Base-by-base conservation (phyloP, 2,888 invertebrate genomes). In the Eristalinus sepulchralis region DNA sequence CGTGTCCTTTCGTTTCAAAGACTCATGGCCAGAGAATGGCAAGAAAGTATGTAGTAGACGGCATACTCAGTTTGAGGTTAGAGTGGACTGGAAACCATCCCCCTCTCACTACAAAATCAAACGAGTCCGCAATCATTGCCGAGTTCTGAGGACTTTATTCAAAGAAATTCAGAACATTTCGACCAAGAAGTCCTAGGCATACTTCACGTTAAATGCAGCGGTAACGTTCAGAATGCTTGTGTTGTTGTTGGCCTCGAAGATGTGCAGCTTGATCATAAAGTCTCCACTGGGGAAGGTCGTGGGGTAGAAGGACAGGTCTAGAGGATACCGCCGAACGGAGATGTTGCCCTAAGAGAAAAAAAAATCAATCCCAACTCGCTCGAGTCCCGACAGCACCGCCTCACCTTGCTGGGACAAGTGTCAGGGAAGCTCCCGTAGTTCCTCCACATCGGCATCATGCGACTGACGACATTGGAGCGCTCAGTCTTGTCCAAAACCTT, bases 381-480 rank as follows among this genome's bases (percentile, higher is more conserved):
- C 8, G 9, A 33, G 20, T 11, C 10, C 39, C 13, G 0, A 22
- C n/a, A 20, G 9, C 10, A 34, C 1, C 8, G 1, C 0, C 33
- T 34, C 31, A 87, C 87, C 76, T 59, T 83, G 8, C 68, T 11
- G 10, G 87, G 87, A 22, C 87, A 88, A 8, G 17, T 9, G 1
- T 64, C 31, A 5, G 83, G 73, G 55, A 88, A 80, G 6, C 60
- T 57, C 10, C 87, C 87, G 64, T 83, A 88, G 59, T 80, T 57
- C 59, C 80, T 83, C 87, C 87, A 88, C 83, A 80, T 84, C 22
- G 83, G 87, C 77, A 88, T 27, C 80, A 88, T 62, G 9, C 87
- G 87, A 47, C 80, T 84, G 0, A 88, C 57, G 2, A 88, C 62
- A 57, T 83, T 88, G 1, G 87, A 88, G 1, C 87, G 83, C 64